A percentile compares a stretch with the other conserved stretches of the same genome.
Evolutionary conservation across 2,888 invertebrate species (phyloP).

Genomic region (Auanema freiburgensis): DNA sequence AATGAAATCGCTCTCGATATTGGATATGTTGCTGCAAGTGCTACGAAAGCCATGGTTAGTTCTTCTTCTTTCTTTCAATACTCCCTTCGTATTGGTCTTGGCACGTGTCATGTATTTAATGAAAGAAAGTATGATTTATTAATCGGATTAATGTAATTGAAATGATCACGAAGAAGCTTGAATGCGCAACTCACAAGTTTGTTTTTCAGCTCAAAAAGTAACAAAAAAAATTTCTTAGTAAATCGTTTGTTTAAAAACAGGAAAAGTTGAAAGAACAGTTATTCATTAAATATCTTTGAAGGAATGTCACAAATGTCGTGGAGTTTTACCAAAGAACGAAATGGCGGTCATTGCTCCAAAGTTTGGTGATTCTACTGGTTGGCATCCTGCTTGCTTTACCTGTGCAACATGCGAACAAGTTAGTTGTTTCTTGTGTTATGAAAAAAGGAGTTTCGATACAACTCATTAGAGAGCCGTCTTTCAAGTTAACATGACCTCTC

Average conservation of each 20-base stretch:
- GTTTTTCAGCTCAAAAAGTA: background rate
- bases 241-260: background rate
- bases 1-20: conserved; percentile 95
- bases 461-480: background rate
- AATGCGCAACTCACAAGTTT: too few species aligned
- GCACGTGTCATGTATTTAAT: background rate
- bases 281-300: conserved; percentile 65
- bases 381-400: conserved; percentile 74
- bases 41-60: conserved; percentile 65
- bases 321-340: conserved; percentile 78
- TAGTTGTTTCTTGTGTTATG: conserved; percentile 5
- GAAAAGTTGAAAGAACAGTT: too few species aligned
- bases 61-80: background rate
- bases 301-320: conserved; percentile 82
- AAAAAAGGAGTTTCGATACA: background rate
- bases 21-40: conserved; percentile 71
- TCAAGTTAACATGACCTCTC: too few species aligned
- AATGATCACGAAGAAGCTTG: too few species aligned
- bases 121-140: conserved; percentile 1
- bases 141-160: background rate
- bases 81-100: background rate
- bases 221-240: background rate
- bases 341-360: conserved; percentile 84
- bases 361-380: conserved; percentile 67
- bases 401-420: conserved; percentile 61